Base-by-base conservation (phyloP, 2,113 vertebrate species). In the Noturus placidus region DNA sequence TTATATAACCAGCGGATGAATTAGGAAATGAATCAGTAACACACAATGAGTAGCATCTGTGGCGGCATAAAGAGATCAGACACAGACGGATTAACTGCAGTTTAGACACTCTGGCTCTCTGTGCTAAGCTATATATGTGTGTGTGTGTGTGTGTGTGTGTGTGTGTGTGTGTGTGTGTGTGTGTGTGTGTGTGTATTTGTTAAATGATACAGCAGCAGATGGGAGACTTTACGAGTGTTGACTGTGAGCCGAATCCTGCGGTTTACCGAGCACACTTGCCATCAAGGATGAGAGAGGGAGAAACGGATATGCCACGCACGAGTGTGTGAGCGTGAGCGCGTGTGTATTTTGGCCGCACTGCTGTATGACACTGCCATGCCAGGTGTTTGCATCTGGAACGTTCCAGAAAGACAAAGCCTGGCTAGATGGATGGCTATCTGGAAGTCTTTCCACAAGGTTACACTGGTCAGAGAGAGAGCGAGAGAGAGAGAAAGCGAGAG, bases 1-100 rank as follows among this genome's bases (percentile, higher is more conserved):
- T 93, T 63, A 77, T 80, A 80, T 87, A 90, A 92, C 92, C 89
- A 89, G 94, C 94, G 63, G 88, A 92, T 91, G 91, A 93, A 94
- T 94, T 93, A 91, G 87, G 91, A 89, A 94, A 92, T 93, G 91
- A 94, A 94, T 93, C 88, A 90, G 89, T 74, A 80, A 89, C 88
- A 88, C 92, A 93, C 91, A 92, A 92, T 92, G 90, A 92, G 90
- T 56, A 88, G 90, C 90, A 92, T 90, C 77, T 88, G 89, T 70
- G 88, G 90, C 90, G 90, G 89, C 76, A 83, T 85, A 5, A 5
- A 76, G 61, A 85, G 83, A 85, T 42, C 22, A 63, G 61, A 54
- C 79, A 42, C 83, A 85, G 83, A 88, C 84, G 59, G 61, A 83
- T 86, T 85, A 89, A 86, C 78, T 77, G 85, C 59, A 61, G 82